Percentiles rank a stretch among this genome's conserved stretches.
phyloP scores from a whole-genome alignment of 2,113 vertebrate species.

The Ranitomeya variabilis region DNA sequence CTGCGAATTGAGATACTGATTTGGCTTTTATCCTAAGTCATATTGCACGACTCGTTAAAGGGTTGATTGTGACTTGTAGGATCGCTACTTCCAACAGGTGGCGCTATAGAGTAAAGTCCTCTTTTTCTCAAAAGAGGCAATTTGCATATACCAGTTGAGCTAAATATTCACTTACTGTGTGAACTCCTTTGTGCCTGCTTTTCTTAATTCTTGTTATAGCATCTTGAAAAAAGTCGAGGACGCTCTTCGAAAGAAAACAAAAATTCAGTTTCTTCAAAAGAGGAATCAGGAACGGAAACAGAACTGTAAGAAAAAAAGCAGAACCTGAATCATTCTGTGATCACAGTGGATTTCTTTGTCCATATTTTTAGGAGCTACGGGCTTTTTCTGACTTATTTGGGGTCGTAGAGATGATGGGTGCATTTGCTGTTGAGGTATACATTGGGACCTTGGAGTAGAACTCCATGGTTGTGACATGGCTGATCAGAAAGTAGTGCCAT shows the following conservation, averaged over 20 bases:
- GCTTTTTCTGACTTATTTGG: neutral
- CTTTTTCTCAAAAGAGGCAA: no score
- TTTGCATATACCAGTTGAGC: no score
- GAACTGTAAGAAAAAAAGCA: slow-evolving; percentile 57
- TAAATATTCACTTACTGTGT: slow-evolving; percentile 54
- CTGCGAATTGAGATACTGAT: no score
- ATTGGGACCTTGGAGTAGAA: neutral
- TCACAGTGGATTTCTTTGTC: neutral
- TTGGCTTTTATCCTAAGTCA: no score
- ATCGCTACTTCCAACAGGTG: no score
- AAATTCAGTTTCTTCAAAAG: slow-evolving; percentile 48
- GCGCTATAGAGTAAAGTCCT: no score
- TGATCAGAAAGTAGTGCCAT: neutral
- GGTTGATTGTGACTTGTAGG: no score
- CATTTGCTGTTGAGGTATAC: neutral
- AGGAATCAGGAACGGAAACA: slow-evolving; percentile 61
- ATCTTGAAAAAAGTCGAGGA: slow-evolving; percentile 64
- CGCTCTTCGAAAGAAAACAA: neutral
- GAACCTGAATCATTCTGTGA: neutral
- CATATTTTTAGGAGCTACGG: neutral
- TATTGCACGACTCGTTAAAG: no score
- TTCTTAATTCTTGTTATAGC: slow-evolving; percentile 62
- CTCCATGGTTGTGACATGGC: neutral
- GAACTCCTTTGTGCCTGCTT: slow-evolving; percentile 55
- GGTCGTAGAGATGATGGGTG: neutral